phyloP scores from a whole-genome alignment of 2,888 invertebrate species.

The Ochlodes sylvanus region DNA sequence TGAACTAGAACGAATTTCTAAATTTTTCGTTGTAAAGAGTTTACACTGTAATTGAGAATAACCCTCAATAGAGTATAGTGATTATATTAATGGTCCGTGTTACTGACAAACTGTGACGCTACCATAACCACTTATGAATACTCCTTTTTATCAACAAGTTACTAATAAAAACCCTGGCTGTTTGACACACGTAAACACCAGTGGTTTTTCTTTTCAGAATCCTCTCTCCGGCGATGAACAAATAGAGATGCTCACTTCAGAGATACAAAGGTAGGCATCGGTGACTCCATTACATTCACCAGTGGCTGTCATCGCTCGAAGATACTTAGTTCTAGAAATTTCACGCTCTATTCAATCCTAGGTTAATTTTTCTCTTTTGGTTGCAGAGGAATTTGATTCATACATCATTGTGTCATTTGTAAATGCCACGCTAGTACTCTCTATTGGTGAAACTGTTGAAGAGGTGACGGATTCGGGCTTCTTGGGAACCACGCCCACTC shows the following conservation, averaged over 20 bases:
- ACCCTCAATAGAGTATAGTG: constrained; percentile 66
- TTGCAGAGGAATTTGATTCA: constrained; percentile 98
- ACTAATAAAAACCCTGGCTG: constrained; percentile 85
- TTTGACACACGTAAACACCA: constrained; percentile 94
- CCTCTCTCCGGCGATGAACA: constrained; percentile 77
- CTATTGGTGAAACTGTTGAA: constrained; percentile 99
- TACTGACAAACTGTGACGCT: constrained; percentile 80
- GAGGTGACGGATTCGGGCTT: constrained; percentile 99
- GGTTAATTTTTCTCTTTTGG: constrained; percentile 78
- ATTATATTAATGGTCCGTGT: constrained; percentile 83
- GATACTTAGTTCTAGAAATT: constrained; percentile 48
- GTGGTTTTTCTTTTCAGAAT: constrained; percentile 95
- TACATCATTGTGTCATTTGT: constrained; percentile 99
- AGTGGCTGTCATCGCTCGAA: constrained; percentile 59
- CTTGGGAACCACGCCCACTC: constrained; percentile 98
- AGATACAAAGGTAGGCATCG: constrained; percentile 76
- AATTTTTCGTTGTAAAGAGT: no score
- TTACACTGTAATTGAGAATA: background rate
- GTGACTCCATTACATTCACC: constrained; percentile 58
- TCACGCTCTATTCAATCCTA: constrained; percentile 31
- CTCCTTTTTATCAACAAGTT: constrained; percentile 81
- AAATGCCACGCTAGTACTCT: constrained; percentile 97
- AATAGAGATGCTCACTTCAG: constrained; percentile 70
- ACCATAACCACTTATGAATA: constrained; percentile 80
- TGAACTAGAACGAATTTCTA: no score